phyloP scores from a whole-genome alignment of 1,140 invertebrate species.

The Conus betulinus region DNA sequence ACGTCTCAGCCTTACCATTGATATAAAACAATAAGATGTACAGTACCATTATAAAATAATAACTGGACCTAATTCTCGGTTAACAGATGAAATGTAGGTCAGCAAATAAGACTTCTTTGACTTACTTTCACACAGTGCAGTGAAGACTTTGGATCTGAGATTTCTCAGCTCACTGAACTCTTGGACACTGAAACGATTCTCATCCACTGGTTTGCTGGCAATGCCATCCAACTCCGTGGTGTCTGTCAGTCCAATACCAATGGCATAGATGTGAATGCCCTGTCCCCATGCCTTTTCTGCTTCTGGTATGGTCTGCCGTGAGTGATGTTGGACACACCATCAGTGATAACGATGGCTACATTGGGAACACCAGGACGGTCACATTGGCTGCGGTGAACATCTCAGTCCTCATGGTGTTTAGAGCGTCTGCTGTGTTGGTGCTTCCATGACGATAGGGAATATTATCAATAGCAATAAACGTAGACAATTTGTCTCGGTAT shows the following conservation, averaged over 20 bases:
- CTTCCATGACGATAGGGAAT: constrained; percentile 62
- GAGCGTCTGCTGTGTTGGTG: constrained; percentile 64
- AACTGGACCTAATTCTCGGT: too few species aligned
- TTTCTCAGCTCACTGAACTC: constrained; percentile 59
- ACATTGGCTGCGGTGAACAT: constrained; percentile 60
- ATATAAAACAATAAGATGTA: too few species aligned
- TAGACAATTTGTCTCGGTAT: constrained; percentile 37
- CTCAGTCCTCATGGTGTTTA: constrained; percentile 54
- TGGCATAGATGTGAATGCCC: constrained; percentile 65
- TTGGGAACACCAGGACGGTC: constrained; percentile 61
- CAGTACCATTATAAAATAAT: too few species aligned
- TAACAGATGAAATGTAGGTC: too few species aligned
- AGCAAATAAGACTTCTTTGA: too few species aligned
- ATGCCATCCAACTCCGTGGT: constrained; percentile 60
- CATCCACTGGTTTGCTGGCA: constrained; percentile 47
- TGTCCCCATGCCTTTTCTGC: constrained; percentile 48
- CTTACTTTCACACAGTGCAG: constrained; percentile 16
- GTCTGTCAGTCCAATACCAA: constrained; percentile 62
- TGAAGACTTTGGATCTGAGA: constrained; percentile 46
- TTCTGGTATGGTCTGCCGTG: constrained; percentile 63
- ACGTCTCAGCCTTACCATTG: too few species aligned
- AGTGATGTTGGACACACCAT: constrained; percentile 70
- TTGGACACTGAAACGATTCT: constrained; percentile 55
- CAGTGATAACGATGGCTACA: constrained; percentile 63
- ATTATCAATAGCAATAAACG: constrained; percentile 53